Base-by-base conservation (phyloP, 2,113 vertebrate genomes). In the Condylura cristata region DNA sequence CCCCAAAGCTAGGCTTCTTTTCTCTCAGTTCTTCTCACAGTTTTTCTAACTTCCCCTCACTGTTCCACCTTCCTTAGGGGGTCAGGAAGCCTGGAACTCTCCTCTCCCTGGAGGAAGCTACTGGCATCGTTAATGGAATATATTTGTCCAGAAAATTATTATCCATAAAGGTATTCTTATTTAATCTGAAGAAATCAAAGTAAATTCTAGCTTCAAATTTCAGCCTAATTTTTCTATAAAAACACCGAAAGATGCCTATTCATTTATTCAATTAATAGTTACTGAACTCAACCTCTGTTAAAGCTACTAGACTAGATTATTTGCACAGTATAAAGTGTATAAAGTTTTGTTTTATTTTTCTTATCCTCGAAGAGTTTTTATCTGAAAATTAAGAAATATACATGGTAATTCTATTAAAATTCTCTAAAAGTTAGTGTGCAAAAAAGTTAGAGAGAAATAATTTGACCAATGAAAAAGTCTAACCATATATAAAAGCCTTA, bases 141-240 rank as follows among this genome's bases (percentile, higher is more conserved):
- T 79, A 87, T 81, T 56, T 91, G n/a, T 92, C 28, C 44, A 8
- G 18, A n/a, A 71, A 87, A 84, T 61, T 70, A 80, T 87, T 14
- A 74, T 87, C n/a, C 53, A 28, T 68, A 87, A 74, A 90, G 22
- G 86, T 84, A 85, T 85, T 93, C 16, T 88, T 37, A 7, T 44
- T 4, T 88, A 90, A 70, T 61, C 28, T 85, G 56, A 84, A 48
- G 41, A 79, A 87, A 88, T 90, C 28, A 70, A 86, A 92, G 37
- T 83, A 24, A 78, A 12, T 71, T 92, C 90, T 82, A 88, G 92
- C n/a, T 92, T 92, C n/a, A 85, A 72, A 81, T 72, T 46, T 51
- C 6, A 81, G 41, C 32, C 30, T 72, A 78, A 14, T 26, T 68
- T 86, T 89, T 90, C 66, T 81, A 28, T 6, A 34, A n/a, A 68